These are phyloP conservation scores for Drosophila equinoxialis DNA, from an alignment of 1,140 invertebrate species.

Conservation along the genomic window DNA sequence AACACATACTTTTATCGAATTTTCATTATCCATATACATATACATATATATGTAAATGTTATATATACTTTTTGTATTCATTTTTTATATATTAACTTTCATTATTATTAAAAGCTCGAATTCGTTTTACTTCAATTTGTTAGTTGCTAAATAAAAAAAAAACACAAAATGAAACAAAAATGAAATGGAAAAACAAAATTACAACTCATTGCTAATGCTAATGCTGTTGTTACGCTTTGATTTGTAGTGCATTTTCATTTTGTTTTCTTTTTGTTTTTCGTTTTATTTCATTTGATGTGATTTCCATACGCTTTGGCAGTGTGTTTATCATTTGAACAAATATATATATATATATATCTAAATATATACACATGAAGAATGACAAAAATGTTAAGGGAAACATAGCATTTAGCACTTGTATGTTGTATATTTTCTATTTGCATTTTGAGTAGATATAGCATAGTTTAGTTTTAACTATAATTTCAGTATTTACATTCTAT, in stretches of 20 bases:
- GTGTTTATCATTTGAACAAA: slow-evolving; percentile 78
- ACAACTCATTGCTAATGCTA: neutral
- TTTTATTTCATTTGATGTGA: slow-evolving; percentile 54
- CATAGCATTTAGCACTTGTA: slow-evolving; percentile 1
- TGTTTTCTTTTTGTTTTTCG: slow-evolving; percentile 8
- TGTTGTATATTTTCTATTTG: slow-evolving; percentile 1
- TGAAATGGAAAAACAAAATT: neutral
- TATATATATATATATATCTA: slow-evolving; percentile 28
- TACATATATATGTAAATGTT: slow-evolving; percentile 16
- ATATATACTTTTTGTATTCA: slow-evolving; percentile 32
- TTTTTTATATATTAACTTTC: slow-evolving; percentile 17
- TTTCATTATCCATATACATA: slow-evolving; percentile 25
- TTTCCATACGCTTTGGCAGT: slow-evolving; percentile 80
- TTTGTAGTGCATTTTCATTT: slow-evolving; percentile 13
- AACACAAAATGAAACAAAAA: slow-evolving; percentile 17
- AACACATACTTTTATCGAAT: slow-evolving; percentile 47
- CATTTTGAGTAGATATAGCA: neutral
- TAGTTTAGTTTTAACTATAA: slow-evolving; percentile 3
- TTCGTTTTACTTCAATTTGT: slow-evolving; percentile 72
- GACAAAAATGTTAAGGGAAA: slow-evolving; percentile 7
- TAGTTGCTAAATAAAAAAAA: slow-evolving; percentile 58
- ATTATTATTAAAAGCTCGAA: slow-evolving; percentile 81
- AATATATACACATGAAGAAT: slow-evolving; percentile 5
- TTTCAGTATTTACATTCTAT: slow-evolving; percentile 66
- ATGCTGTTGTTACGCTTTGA: slow-evolving; percentile 43